phyloP scores from a whole-genome alignment of 1,140 invertebrate genomes.

The Lamellibrachia luymesi region DNA sequence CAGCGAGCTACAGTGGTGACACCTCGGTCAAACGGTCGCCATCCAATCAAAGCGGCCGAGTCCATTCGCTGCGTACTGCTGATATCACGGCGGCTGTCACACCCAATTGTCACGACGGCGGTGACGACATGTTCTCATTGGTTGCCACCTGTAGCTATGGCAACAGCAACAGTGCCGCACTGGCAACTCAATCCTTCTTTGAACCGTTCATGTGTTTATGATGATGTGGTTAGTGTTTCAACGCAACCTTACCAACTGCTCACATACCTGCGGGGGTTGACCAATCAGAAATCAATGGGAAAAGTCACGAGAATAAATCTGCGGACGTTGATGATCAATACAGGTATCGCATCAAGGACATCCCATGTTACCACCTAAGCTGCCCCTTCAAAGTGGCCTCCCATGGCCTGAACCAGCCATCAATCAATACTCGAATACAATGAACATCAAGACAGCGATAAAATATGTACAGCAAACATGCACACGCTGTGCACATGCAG shows the following conservation, averaged over 20 bases:
- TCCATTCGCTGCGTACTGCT: background rate
- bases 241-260: background rate
- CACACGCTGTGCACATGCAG: background rate
- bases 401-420: background rate
- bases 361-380: background rate
- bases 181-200: background rate
- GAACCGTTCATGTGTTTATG: background rate
- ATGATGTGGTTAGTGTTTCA: background rate
- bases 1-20: background rate
- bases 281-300: slow-evolving; percentile 4
- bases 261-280: background rate
- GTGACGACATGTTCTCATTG: background rate
- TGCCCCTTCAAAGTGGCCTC: background rate
- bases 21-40: slow-evolving; percentile 2
- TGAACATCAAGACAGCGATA: background rate
- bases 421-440: background rate
- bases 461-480: slow-evolving; percentile 5
- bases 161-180: background rate
- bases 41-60: background rate
- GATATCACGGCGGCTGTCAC: background rate
- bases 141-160: background rate
- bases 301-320: background rate
- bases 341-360: background rate
- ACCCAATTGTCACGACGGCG: background rate
- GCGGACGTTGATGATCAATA: background rate